phyloP scores from a whole-genome alignment of 2,113 vertebrate genomes.

The Melanerpes aurifrons region DNA sequence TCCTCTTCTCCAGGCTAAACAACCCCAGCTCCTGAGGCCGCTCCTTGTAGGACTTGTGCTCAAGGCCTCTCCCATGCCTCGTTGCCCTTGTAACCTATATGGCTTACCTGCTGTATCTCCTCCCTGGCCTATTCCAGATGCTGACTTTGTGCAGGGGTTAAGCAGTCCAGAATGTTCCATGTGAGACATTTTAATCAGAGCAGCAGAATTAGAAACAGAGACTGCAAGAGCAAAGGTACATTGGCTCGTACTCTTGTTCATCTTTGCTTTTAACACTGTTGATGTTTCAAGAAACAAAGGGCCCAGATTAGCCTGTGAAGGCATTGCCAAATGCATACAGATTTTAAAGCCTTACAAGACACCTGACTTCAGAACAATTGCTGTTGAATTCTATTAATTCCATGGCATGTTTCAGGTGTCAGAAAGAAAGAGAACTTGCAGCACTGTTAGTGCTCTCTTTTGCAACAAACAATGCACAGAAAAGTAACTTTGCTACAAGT shows the following conservation, averaged over 20 bases:
- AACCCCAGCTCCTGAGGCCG: too few relatives aligned
- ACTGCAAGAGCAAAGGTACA: background rate
- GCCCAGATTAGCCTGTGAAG: background rate
- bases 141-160: background rate
- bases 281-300: background rate
- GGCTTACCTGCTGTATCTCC: background rate
- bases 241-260: background rate
- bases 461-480: background rate
- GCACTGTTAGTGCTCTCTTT: background rate
- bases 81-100: background rate
- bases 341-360: background rate
- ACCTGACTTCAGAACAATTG: constrained; percentile 2
- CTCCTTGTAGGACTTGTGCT: too few relatives aligned
- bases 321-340: background rate
- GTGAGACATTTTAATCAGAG: background rate
- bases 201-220: background rate
- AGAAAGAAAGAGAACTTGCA: background rate
- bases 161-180: background rate
- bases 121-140: background rate
- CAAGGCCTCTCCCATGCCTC: too few relatives aligned
- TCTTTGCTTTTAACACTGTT: background rate
- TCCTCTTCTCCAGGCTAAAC: too few relatives aligned
- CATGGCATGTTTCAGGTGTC: background rate
- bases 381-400: constrained; percentile 32
- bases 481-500: constrained; percentile 15